Base-by-base conservation (phyloP, 2,888 invertebrate species). In the Machimus rusticus region DNA sequence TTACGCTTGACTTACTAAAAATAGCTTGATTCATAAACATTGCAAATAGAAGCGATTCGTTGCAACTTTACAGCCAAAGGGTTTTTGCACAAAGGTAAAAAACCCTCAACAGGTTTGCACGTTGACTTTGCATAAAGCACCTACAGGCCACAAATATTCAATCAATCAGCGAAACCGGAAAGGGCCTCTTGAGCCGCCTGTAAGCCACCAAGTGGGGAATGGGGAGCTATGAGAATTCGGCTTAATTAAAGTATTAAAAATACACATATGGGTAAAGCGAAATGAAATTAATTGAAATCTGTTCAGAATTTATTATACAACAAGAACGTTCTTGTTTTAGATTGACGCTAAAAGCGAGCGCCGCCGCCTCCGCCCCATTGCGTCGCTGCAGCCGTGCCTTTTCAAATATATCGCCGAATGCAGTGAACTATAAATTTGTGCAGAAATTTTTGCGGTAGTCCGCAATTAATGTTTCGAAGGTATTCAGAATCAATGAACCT, bases 401-500 rank as follows among this genome's bases (percentile, higher is more conserved):
- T 82, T 82, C 82, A 66, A 82, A 82, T 57, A 82, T 55, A 82
- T 82, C 23, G 37, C 37, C 12, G 23, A 37, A 57, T 5, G 51
- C 82, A 82, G 66, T 82, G 57, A 37, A 82, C 82, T 82, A 82
- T 82, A 57, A 82, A 82, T 57, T 81, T 82, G 66, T 82, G 57
- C 37, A 37, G 39, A 39, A 66, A 82, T 57, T 31, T 82, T 82
- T 51, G 82, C 82, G 82, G 82, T 55, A 34, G 57, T n/a, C 82
- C 82, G 82, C 82, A 82, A 82, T 82, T 82, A 51, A 55, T 82
- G 82, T 82, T 82, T 82, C 82, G 82, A 82, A 34, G 82, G 82
- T 23, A 82, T 82, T 57, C 82, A 57, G n/a, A 82, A 34, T 66
- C 82, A 82, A 66, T 82, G 82, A 66, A 82, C 82, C 66, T 37